A percentile compares a stretch with the other conserved stretches of the same genome.
phyloP scores from a whole-genome alignment of 1,140 invertebrate genomes.

The Euwallacea fornicatus region DNA sequence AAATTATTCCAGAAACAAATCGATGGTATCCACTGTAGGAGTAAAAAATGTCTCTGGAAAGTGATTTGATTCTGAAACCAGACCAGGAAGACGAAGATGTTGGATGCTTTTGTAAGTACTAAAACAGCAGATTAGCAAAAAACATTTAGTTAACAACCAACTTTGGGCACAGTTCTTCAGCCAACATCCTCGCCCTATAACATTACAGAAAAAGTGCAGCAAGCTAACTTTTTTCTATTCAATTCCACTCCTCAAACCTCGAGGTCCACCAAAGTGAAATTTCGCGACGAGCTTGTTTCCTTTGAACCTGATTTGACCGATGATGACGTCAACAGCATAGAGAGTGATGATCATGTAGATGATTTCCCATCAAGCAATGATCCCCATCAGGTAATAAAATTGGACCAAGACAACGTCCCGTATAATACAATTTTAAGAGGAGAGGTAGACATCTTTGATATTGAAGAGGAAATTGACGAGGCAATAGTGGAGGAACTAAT shows the following conservation, averaged over 20 bases:
- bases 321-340: slow-evolving; percentile 52
- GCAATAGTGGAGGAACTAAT: slow-evolving; percentile 14
- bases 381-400: neutral
- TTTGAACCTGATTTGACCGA: slow-evolving; percentile 52
- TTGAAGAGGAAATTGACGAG: slow-evolving; percentile 39
- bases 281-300: slow-evolving; percentile 49
- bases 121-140: neutral
- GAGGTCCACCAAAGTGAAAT: slow-evolving; percentile 47
- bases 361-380: neutral
- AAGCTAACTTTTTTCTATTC: slow-evolving; percentile 49
- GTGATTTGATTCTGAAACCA: slow-evolving; percentile 1
- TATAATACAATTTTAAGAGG: slow-evolving; percentile 26
- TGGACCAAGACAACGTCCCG: slow-evolving; percentile 1
- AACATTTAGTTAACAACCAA: neutral
- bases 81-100: slow-evolving; percentile 43
- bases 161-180: slow-evolving; percentile 46
- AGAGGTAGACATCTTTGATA: slow-evolving; percentile 23
- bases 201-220: slow-evolving; percentile 50
- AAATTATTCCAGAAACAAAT: neutral
- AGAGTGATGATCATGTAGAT: slow-evolving; percentile 47
- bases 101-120: slow-evolving; percentile 45
- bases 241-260: slow-evolving; percentile 35
- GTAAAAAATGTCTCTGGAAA: slow-evolving; percentile 30
- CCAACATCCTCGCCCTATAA: slow-evolving; percentile 50
- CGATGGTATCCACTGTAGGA: neutral